A percentile compares a stretch with the other conserved stretches of the same genome.
Evolutionary conservation across 2,888 invertebrate genomes (phyloP).

Genomic region (Galeruca laticollis): DNA sequence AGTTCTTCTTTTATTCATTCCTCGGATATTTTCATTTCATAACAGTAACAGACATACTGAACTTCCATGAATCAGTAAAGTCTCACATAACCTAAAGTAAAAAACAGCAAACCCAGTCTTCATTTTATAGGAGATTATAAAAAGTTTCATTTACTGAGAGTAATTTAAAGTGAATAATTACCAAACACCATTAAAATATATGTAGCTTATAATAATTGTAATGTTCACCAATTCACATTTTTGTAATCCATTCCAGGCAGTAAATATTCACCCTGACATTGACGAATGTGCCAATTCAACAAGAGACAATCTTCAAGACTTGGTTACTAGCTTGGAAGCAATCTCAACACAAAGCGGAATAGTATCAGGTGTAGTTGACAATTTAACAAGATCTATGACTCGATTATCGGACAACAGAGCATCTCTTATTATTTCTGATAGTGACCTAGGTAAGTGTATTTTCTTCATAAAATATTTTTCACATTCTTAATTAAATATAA

Average conservation of each 20-base stretch:
- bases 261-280: constrained; percentile 83
- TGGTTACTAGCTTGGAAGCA: constrained; percentile 82
- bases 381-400: constrained; percentile 89
- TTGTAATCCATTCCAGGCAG: constrained; percentile 70
- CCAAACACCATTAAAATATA: too few relatives aligned
- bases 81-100: too few relatives aligned
- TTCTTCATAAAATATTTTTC: neutral
- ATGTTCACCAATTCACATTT: neutral
- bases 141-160: too few relatives aligned
- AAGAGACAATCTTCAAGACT: constrained; percentile 84
- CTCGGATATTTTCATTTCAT: too few relatives aligned
- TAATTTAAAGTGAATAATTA: too few relatives aligned
- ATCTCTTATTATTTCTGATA: constrained; percentile 78
- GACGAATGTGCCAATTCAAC: constrained; percentile 84
- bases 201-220: too few relatives aligned
- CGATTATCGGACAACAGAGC: constrained; percentile 82
- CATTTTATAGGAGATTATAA: too few relatives aligned
- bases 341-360: constrained; percentile 91
- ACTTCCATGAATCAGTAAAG: too few relatives aligned
- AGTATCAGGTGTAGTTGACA: constrained; percentile 90
- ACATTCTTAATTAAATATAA: too few relatives aligned
- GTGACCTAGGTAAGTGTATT: constrained; percentile 64
- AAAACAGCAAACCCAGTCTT: too few relatives aligned
- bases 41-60: too few relatives aligned
- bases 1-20: too few relatives aligned